A percentile compares a stretch with the other conserved stretches of the same genome.
Conservation (phyloP, 1,140 invertebrate genomes). For the Trypoxylus dichotomus region DNA sequence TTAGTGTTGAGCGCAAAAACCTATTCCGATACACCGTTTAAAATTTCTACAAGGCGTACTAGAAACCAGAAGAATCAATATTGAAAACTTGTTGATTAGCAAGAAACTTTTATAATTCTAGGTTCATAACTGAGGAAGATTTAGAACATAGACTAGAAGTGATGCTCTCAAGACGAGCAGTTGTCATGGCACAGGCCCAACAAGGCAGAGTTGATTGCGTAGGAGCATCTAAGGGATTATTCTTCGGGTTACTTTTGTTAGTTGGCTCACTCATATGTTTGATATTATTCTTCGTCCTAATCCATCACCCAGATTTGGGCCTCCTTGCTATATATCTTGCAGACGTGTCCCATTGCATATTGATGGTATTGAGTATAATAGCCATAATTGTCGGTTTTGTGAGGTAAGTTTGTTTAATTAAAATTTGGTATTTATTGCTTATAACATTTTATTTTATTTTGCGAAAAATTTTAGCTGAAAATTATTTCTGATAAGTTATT, state of each 20-base stretch:
- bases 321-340: slow-evolving; percentile 85
- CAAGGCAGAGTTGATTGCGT: slow-evolving; percentile 87
- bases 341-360: slow-evolving; percentile 84
- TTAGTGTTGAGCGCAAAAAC: no score
- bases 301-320: slow-evolving; percentile 78
- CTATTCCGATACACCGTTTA: no score
- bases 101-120: slow-evolving; percentile 32
- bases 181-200: slow-evolving; percentile 76
- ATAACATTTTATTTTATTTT: not conserved
- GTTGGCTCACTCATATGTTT: slow-evolving; percentile 91
- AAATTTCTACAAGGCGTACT: no score
- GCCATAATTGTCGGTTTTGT: slow-evolving; percentile 89
- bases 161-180: slow-evolving; percentile 79
- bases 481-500: no score
- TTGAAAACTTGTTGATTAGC: no score
- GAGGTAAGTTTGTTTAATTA: slow-evolving; percentile 59
- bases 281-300: slow-evolving; percentile 92
- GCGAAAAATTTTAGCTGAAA: not conserved
- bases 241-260: slow-evolving; percentile 86
- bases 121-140: slow-evolving; percentile 78
- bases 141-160: slow-evolving; percentile 81
- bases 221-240: slow-evolving; percentile 90
- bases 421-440: not conserved
- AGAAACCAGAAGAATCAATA: no score
- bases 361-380: slow-evolving; percentile 84